A percentile compares a stretch with the other conserved stretches of the same genome.
Evolutionary conservation across 2,888 invertebrate genomes (phyloP).

Genomic region (Drosophila anomalipes): DNA sequence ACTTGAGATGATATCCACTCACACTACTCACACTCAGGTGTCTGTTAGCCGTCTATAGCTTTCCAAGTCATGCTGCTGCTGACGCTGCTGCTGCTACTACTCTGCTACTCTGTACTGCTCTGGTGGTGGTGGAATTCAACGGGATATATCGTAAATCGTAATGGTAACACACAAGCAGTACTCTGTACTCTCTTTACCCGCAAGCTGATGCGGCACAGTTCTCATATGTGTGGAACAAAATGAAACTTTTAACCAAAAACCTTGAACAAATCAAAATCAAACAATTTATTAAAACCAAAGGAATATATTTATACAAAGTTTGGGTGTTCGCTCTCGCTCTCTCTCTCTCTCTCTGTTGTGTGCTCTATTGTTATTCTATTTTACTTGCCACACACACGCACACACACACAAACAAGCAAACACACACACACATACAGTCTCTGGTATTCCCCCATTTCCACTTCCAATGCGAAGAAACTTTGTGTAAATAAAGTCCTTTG

Average conservation of each 20-base stretch:
- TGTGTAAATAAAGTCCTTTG: constrained; percentile 85
- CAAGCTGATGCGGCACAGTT: constrained; percentile 39
- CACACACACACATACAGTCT: constrained; percentile 20
- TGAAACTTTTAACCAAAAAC: constrained; percentile 38
- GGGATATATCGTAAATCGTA: constrained; percentile 57
- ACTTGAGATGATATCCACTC: constrained; percentile 67
- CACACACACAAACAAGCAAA: background rate
- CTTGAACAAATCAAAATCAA: constrained; percentile 38
- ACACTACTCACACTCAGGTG: constrained; percentile 60
- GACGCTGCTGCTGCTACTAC: constrained; percentile 64
- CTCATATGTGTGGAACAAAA: constrained; percentile 48
- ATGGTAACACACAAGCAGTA: constrained; percentile 74
- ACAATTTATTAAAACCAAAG: constrained; percentile 64
- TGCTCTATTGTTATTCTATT: constrained; percentile 52
- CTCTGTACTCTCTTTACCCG: constrained; percentile 46
- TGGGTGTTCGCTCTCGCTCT: constrained; percentile 52
- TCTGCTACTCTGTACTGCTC: constrained; percentile 51
- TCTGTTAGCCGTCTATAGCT: constrained; percentile 68
- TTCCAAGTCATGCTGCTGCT: constrained; percentile 52
- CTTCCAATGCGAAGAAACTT: constrained; percentile 74
- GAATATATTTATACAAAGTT: constrained; percentile 85
- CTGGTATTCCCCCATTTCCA: constrained; percentile 30
- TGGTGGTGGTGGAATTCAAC: constrained; percentile 65
- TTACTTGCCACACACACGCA: constrained; percentile 21
- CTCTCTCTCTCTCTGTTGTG: constrained; percentile 44